These are phyloP conservation scores for Corvus moneduloides DNA, from an alignment of 2,113 vertebrate genomes.

Conservation along the genomic window DNA sequence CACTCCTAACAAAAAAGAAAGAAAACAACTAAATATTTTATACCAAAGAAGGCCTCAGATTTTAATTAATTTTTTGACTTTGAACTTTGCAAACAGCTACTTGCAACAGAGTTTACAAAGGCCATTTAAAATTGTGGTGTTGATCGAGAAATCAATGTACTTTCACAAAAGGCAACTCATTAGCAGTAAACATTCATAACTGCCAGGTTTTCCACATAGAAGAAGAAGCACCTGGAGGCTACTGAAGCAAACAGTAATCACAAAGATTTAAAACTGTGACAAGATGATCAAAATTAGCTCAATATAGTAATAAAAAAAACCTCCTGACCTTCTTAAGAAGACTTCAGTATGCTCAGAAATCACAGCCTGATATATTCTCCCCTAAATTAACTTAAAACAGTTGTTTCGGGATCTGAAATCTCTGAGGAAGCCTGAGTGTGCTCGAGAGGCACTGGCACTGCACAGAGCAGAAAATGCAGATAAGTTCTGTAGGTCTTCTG, in stretches of 20 bases:
- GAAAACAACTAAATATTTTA: slow-evolving; percentile 5
- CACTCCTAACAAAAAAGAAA: slow-evolving; percentile 3
- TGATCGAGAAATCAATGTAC: slow-evolving; percentile 49
- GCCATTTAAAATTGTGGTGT: slow-evolving; percentile 47
- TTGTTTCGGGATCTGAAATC: neutral
- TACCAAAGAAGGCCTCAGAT: neutral
- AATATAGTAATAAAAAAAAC: neutral
- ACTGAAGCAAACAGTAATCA: neutral
- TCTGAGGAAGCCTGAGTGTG: neutral
- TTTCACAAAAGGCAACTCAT: slow-evolving; percentile 46
- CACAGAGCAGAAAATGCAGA: neutral
- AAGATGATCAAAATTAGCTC: neutral
- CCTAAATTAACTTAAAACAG: neutral
- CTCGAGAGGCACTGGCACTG: neutral
- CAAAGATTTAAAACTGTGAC: neutral
- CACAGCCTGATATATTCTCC: neutral
- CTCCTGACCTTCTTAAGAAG: neutral
- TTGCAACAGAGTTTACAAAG: slow-evolving; percentile 47
- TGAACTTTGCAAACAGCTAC: slow-evolving; percentile 49
- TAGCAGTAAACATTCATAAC: slow-evolving; percentile 19
- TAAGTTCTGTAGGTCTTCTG: neutral
- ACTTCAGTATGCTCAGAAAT: neutral
- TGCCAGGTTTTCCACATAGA: neutral
- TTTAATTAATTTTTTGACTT: slow-evolving; percentile 63
- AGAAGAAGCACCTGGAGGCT: neutral